A percentile compares a stretch with the other conserved stretches of the same genome.
Conservation (phyloP, 1,140 invertebrate genomes). For the Atta texana region DNA sequence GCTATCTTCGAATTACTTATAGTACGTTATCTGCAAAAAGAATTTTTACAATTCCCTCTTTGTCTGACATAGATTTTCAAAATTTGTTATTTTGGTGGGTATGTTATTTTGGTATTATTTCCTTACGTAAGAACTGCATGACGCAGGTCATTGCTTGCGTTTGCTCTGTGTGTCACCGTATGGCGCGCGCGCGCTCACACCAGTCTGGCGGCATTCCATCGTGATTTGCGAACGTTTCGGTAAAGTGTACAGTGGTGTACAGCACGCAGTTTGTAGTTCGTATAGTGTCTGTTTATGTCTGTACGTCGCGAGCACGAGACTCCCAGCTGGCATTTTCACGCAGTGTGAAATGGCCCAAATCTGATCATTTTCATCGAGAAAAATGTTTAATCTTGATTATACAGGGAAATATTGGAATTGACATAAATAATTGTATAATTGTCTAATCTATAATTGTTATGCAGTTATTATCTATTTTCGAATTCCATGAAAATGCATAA, state of each 20-base stretch:
- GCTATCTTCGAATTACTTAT: neutral
- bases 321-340: slow-evolving; percentile 28
- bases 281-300: slow-evolving; percentile 72
- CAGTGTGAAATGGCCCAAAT: slow-evolving; percentile 7
- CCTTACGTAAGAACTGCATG: slow-evolving; percentile 80
- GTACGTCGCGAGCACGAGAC: slow-evolving; percentile 30
- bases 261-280: slow-evolving; percentile 65
- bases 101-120: slow-evolving; percentile 70
- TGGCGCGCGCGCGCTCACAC: slow-evolving; percentile 73
- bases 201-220: slow-evolving; percentile 84
- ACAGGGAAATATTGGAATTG: neutral
- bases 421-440: neutral
- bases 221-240: slow-evolving; percentile 85
- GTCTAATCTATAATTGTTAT: neutral
- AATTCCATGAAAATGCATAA: neutral
- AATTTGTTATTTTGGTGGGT: slow-evolving; percentile 18
- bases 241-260: slow-evolving; percentile 77
- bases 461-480: neutral
- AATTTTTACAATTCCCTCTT: neutral
- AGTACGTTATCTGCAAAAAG: neutral
- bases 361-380: neutral
- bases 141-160: slow-evolving; percentile 78
- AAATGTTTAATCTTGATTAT: neutral
- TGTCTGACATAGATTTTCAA: neutral
- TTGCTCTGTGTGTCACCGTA: slow-evolving; percentile 83